Conservation (phyloP, 2,113 vertebrate genomes). For the Callopanchax toddi region DNA sequence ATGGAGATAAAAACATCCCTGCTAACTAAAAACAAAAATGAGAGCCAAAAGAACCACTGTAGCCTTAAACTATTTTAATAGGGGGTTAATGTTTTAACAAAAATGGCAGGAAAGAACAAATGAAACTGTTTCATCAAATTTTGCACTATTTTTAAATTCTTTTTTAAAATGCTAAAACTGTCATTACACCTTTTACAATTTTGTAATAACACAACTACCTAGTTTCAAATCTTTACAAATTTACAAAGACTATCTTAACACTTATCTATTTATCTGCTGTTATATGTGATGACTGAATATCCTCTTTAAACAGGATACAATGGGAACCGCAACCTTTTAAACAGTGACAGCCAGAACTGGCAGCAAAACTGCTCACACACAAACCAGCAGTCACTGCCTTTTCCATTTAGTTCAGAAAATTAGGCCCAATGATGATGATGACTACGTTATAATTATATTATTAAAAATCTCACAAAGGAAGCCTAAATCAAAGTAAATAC, state of each 20-base stretch:
- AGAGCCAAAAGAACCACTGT: not conserved
- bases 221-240: not conserved
- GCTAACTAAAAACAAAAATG: conserved; percentile 3
- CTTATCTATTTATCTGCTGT: not conserved
- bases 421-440: not conserved
- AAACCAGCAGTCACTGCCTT: not conserved
- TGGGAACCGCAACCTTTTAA: not conserved
- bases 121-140: not conserved
- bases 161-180: not conserved
- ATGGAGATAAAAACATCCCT: not conserved
- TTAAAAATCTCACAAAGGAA: too few species aligned
- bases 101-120: not conserved
- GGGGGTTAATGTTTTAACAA: not conserved
- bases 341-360: not conserved
- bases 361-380: not conserved
- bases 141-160: not conserved
- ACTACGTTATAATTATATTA: too few species aligned
- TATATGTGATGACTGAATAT: conserved; percentile 21
- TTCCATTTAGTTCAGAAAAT: not conserved
- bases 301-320: conserved; percentile 47
- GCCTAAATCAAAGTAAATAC: too few species aligned
- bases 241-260: not conserved
- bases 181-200: too few species aligned
- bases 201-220: not conserved
- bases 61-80: not conserved